Conservation (phyloP, 2,797 vertebrate species). For the Oreochromis grahami region DNA sequence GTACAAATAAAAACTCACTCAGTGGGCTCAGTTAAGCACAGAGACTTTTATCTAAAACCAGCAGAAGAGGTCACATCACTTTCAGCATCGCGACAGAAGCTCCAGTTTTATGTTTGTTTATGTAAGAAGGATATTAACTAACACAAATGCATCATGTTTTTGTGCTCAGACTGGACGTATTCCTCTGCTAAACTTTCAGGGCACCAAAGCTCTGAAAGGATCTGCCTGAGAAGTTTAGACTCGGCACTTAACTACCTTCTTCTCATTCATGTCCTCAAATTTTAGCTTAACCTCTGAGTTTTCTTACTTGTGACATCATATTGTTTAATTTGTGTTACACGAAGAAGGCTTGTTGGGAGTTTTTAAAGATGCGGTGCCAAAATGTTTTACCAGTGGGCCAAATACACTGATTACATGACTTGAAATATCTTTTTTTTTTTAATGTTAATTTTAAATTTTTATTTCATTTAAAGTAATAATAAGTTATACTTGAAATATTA, state of each 20-base stretch:
- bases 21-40: background rate
- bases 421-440: background rate
- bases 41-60: accelerated
- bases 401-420: background rate
- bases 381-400: background rate
- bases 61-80: background rate
- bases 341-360: background rate
- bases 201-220: accelerated
- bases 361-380: background rate
- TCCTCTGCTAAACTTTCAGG: background rate
- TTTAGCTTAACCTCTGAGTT: background rate
- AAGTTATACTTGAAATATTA: background rate
- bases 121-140: background rate
- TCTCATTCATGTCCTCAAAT: accelerated
- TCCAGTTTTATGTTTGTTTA: background rate
- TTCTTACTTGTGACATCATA: background rate
- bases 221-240: background rate
- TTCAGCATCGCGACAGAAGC: accelerated
- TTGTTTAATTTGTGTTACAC: accelerated
- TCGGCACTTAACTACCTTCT: accelerated
- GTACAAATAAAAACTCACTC: background rate
- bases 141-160: accelerated
- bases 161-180: accelerated
- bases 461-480: background rate
- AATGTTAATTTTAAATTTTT: background rate